phyloP scores from a whole-genome alignment of 2,888 invertebrate genomes.

The Dermolepida albohirtum region DNA sequence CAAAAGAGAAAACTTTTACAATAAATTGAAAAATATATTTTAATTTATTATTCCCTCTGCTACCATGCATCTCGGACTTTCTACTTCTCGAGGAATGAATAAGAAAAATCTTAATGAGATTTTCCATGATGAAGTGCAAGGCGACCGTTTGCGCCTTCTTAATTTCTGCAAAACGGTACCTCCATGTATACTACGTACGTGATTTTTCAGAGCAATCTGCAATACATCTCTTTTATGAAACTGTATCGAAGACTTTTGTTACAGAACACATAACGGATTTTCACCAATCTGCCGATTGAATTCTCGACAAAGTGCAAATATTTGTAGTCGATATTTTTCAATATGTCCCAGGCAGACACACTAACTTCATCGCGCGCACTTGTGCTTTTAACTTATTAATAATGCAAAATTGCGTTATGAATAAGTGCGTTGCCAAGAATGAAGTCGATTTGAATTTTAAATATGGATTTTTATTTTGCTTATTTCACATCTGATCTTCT shows the following conservation, averaged over 20 bases:
- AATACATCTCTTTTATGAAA: no score
- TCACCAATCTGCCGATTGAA: no score
- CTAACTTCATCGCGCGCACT: neutral
- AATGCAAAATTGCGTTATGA: neutral
- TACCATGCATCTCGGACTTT: conserved; percentile 5
- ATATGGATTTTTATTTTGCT: no score
- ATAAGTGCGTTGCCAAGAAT: neutral
- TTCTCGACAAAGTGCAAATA: no score
- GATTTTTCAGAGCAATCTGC: neutral
- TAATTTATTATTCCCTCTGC: conserved; percentile 31
- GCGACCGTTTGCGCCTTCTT: conserved; percentile 20
- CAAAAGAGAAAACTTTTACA: conserved; percentile 34
- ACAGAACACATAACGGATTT: no score
- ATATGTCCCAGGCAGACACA: neutral
- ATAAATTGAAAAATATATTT: conserved; percentile 37
- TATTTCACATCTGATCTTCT: no score
- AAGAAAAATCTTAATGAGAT: conserved; percentile 34
- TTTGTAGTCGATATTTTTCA: neutral
- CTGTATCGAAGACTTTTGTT: no score
- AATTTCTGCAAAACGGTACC: conserved; percentile 17
- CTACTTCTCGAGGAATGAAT: conserved; percentile 7
- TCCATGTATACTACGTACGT: neutral
- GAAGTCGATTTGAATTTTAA: no score
- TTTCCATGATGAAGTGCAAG: conserved; percentile 27
- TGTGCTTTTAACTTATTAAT: conserved; percentile 20